Base-by-base conservation (phyloP, 1,140 invertebrate species). In the Temnothorax curvispinosus region DNA sequence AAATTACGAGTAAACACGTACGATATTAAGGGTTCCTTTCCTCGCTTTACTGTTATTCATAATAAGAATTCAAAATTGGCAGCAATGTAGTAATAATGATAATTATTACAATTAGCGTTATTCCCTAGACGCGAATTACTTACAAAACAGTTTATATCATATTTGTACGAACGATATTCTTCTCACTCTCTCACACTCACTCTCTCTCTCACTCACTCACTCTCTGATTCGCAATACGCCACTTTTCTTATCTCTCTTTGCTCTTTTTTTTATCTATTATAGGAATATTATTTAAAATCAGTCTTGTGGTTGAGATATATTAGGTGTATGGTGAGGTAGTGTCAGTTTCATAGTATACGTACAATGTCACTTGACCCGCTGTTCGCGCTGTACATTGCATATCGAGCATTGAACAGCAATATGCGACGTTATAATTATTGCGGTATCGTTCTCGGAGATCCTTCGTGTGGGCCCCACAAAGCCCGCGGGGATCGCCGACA, bases 291-390 rank as follows among this genome's bases (percentile, higher is more conserved):
- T 95, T 92, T 94, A 95, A 95, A 94, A 95, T 95, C 95, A 95
- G 95, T 95, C 94, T 95, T 95, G 94, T 92, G 94, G 92, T 95
- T 95, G 92, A 95, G 93, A 95, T 95, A 95, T 94, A 94, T 95
- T 94, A 94, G 91, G 93, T 95, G 94, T 94, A 85, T 93, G 93
- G 95, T 95, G 94, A 95, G 94, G 95, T 95, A 95, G 95, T 94
- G 94, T 94, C 91, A 94, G 94, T 95, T 94, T 94, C 92, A 91
- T 94, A 95, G 94, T 95, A 95, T 95, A 95, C 93, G 93, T 92
- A 93, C 92, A 92, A 91, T 93, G 92, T 91, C 92, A 84, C 87
- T 90, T 84, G 85, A 88, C 75, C 62, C 58, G 35, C 58, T 74
- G 41, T 65, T 47, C 74, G 56, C 52, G 62, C 64, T 21, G 11